phyloP scores from a whole-genome alignment of 1,140 invertebrate genomes.

The Metaphire vulgaris region DNA sequence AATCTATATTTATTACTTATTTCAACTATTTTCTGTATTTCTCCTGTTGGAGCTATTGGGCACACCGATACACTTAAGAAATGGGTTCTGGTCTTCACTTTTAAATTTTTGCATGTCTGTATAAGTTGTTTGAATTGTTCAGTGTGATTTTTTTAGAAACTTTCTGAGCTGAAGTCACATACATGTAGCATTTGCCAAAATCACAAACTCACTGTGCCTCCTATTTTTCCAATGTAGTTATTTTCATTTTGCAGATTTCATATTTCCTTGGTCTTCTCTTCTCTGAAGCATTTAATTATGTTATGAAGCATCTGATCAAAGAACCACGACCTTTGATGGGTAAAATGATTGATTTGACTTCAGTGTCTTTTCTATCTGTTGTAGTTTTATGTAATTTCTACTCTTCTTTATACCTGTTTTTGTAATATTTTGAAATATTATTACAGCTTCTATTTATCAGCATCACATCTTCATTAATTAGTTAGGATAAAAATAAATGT shows the following conservation, averaged over 20 bases:
- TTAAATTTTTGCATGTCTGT: neutral
- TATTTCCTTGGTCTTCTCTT: constrained; percentile 73
- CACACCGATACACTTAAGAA: too few species aligned
- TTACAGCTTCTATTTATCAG: neutral
- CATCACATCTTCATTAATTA: constrained; percentile 51
- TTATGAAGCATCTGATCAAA: constrained; percentile 73
- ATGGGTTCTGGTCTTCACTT: neutral
- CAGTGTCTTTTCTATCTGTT: neutral
- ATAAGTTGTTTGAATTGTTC: constrained; percentile 3
- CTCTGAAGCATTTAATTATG: constrained; percentile 72
- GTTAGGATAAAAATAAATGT: neutral
- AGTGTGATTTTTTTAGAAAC: constrained; percentile 1
- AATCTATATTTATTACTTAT: too few species aligned
- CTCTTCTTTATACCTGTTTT: neutral
- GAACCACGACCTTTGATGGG: constrained; percentile 64
- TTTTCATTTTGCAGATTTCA: constrained; percentile 63
- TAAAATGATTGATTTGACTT: constrained; percentile 32
- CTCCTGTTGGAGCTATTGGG: too few species aligned
- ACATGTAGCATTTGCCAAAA: neutral
- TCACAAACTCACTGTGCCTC: too few species aligned
- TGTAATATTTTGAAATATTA: neutral
- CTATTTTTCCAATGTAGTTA: too few species aligned
- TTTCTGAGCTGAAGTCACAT: neutral
- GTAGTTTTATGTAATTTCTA: neutral
- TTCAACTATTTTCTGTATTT: too few species aligned